Evolutionary conservation across 2,888 invertebrate genomes (phyloP).

Genomic region (Ochropleura leucogaster): DNA sequence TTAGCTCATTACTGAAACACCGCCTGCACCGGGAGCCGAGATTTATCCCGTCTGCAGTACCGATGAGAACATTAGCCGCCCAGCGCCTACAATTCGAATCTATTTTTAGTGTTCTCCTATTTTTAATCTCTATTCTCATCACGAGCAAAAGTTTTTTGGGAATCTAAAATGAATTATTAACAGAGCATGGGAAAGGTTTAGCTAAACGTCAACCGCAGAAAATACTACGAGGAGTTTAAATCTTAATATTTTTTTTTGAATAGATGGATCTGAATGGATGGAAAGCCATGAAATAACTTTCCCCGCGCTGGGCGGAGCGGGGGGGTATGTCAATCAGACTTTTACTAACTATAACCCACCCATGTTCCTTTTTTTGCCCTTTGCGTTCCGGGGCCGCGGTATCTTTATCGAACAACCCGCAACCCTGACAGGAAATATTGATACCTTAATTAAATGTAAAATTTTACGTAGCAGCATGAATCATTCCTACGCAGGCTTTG

Average conservation of each 20-base stretch:
- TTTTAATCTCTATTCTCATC: slow-evolving; percentile 26
- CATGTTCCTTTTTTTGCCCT: too few relatives aligned
- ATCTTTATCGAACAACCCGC: too few relatives aligned
- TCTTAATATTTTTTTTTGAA: neutral
- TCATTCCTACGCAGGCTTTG: slow-evolving; percentile 10
- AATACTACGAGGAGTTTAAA: neutral
- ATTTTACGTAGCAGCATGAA: slow-evolving; percentile 5
- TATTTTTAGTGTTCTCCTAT: slow-evolving; percentile 30
- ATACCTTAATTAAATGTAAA: neutral
- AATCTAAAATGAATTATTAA: neutral
- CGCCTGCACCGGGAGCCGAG: slow-evolving; percentile 71
- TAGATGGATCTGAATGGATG: too few relatives aligned
- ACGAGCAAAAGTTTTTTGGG: slow-evolving; percentile 4
- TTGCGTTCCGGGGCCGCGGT: too few relatives aligned
- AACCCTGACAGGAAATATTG: too few relatives aligned
- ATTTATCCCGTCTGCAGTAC: slow-evolving; percentile 79
- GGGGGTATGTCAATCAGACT: too few relatives aligned
- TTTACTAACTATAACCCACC: too few relatives aligned
- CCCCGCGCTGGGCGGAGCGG: too few relatives aligned
- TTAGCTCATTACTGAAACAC: slow-evolving; percentile 83
- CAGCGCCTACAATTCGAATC: slow-evolving; percentile 67
- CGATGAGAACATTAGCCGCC: slow-evolving; percentile 79
- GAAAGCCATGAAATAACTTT: too few relatives aligned
- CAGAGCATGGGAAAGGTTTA: slow-evolving; percentile 9
- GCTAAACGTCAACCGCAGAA: slow-evolving; percentile 6